Percentiles rank a stretch among this genome's conserved stretches.
Conservation (phyloP, 2,113 vertebrate genomes). For the Diglossa brunneiventris region DNA sequence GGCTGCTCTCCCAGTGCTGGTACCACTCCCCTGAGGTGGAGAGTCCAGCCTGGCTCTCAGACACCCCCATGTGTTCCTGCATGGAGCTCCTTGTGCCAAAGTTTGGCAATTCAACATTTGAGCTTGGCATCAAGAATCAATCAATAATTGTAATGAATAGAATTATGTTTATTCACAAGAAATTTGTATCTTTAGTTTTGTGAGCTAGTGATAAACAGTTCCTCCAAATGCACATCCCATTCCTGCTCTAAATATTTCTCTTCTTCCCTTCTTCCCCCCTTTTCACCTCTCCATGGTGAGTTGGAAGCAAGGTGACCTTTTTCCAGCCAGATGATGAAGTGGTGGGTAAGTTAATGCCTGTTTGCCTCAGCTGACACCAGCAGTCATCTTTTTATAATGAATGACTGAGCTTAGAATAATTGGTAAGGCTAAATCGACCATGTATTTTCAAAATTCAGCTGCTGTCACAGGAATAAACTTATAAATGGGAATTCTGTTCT, state of each 20-base stretch:
- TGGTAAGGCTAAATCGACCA: neutral
- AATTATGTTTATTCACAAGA: neutral
- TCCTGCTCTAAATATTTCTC: neutral
- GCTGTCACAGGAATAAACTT: neutral
- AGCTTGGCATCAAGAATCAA: neutral
- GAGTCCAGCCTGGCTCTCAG: neutral
- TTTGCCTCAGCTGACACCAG: neutral
- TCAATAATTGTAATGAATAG: neutral
- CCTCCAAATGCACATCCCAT: neutral
- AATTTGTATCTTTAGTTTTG: neutral
- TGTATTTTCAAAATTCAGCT: neutral
- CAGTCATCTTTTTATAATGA: neutral
- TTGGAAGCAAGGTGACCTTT: conserved; percentile 89
- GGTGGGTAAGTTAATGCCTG: conserved; percentile 80
- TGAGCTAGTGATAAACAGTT: neutral
- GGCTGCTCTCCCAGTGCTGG: neutral
- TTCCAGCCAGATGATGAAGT: conserved; percentile 92
- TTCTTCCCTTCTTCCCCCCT: neutral
- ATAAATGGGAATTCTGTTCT: neutral
- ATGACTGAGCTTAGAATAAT: neutral
- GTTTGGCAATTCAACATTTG: neutral
- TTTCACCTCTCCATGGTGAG: conserved; percentile 56
- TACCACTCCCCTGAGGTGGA: neutral
- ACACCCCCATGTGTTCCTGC: neutral
- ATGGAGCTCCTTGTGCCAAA: neutral